These are phyloP conservation scores for Mus minutoides DNA, from an alignment of 2,797 vertebrate species.

Conservation along the genomic window DNA sequence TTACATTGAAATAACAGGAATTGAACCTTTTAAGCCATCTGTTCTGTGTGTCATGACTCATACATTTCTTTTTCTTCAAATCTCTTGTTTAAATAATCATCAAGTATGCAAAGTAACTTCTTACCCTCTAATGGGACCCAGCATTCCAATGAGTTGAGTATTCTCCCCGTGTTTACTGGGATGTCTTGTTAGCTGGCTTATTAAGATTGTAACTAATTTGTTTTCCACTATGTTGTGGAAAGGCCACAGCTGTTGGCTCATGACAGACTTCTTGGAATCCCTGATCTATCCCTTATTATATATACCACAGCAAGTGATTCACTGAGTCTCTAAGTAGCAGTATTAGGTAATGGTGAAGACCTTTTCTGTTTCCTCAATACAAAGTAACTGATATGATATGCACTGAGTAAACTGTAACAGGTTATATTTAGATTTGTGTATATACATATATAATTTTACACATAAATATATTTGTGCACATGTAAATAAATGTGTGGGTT, in stretches of 20 bases:
- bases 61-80: constrained; percentile 36
- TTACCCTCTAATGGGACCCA: background rate
- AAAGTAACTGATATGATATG: background rate
- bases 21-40: constrained; percentile 57
- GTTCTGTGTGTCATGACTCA: constrained; percentile 51
- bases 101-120: constrained; percentile 14
- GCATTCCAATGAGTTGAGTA: background rate
- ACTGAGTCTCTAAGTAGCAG: background rate
- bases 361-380: background rate
- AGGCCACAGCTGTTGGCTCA: background rate
- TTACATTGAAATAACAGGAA: constrained; percentile 57
- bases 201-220: background rate
- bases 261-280: constrained; percentile 15
- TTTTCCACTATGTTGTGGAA: background rate
- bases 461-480: background rate
- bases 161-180: background rate
- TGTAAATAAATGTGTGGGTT: background rate
- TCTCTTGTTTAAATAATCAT: constrained; percentile 58
- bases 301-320: background rate
- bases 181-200: background rate
- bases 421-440: background rate
- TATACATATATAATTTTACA: background rate
- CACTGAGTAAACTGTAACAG: background rate
- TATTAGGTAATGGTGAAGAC: background rate
- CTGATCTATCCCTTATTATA: background rate